These are phyloP conservation scores for Anolis sagrei DNA, from an alignment of 2,113 vertebrate species.

Conservation along the genomic window DNA sequence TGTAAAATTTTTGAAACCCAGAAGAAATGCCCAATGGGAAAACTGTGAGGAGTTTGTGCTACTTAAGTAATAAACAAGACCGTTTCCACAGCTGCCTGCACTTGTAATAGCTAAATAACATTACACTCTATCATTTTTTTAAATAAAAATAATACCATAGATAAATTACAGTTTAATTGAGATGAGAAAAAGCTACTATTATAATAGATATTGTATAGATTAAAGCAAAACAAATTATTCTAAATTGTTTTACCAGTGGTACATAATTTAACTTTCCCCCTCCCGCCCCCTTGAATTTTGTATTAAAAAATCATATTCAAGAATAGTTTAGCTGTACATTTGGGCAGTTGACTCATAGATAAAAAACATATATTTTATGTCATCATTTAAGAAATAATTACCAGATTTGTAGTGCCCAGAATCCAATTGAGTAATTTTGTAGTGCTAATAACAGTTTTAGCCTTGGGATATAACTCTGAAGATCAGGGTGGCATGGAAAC, in stretches of 20 bases:
- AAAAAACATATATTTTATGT: too few relatives aligned
- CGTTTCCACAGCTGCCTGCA: neutral
- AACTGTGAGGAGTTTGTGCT: neutral
- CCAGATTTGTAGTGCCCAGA: too few relatives aligned
- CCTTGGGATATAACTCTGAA: too few relatives aligned
- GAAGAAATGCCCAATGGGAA: slow-evolving; percentile 36
- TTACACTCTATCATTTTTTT: neutral
- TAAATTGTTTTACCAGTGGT: neutral
- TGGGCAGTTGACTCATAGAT: neutral
- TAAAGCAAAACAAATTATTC: neutral
- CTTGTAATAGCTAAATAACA: neutral
- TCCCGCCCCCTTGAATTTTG: neutral
- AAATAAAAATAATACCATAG: neutral
- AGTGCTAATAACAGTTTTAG: too few relatives aligned
- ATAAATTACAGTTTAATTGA: neutral
- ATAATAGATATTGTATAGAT: neutral
- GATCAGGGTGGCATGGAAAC: too few relatives aligned
- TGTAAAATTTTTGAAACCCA: slow-evolving; percentile 21
- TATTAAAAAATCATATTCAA: neutral
- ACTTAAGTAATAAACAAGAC: neutral
- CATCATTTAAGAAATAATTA: neutral
- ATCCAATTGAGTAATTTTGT: too few relatives aligned
- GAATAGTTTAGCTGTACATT: neutral
- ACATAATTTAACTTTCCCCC: neutral
- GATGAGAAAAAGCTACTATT: neutral